phyloP scores from a whole-genome alignment of 2,888 invertebrate species.

The Drosophila demipolita region DNA sequence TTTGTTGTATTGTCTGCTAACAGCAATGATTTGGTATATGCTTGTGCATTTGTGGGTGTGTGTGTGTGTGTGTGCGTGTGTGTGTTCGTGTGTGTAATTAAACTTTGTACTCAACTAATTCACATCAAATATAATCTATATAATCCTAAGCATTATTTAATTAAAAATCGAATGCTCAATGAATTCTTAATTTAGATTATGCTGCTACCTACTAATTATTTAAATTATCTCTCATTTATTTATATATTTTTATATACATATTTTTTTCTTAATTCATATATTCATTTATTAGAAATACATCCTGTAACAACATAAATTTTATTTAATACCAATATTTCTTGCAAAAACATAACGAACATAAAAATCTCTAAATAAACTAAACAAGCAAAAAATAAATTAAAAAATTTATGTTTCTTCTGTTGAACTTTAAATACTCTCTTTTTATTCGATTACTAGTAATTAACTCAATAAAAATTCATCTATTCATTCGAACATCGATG shows the following conservation, averaged over 20 bases:
- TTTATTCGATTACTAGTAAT: neutral
- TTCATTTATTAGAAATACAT: constrained; percentile 5
- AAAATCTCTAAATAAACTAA: constrained; percentile 16
- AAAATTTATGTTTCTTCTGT: neutral
- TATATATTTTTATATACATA: neutral
- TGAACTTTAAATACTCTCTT: neutral
- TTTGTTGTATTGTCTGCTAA: constrained; percentile 32
- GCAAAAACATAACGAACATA: constrained; percentile 6
- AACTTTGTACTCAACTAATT: neutral
- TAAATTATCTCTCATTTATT: neutral
- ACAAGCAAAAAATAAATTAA: neutral
- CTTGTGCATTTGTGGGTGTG: neutral
- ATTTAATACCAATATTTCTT: constrained; percentile 46
- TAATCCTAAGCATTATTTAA: neutral
- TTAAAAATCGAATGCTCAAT: neutral
- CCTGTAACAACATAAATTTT: constrained; percentile 40
- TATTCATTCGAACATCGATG: too few relatives aligned
- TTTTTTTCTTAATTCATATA: neutral
- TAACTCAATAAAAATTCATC: neutral
- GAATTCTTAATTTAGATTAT: constrained; percentile 17
- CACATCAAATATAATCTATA: neutral
- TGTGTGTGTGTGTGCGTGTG: neutral
- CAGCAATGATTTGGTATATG: constrained; percentile 49
- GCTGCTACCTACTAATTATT: constrained; percentile 3
- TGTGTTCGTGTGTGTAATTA: constrained; percentile 5